Evolutionary conservation across 2,113 vertebrate species (phyloP).

Genomic region (Heptranchias perlo): DNA sequence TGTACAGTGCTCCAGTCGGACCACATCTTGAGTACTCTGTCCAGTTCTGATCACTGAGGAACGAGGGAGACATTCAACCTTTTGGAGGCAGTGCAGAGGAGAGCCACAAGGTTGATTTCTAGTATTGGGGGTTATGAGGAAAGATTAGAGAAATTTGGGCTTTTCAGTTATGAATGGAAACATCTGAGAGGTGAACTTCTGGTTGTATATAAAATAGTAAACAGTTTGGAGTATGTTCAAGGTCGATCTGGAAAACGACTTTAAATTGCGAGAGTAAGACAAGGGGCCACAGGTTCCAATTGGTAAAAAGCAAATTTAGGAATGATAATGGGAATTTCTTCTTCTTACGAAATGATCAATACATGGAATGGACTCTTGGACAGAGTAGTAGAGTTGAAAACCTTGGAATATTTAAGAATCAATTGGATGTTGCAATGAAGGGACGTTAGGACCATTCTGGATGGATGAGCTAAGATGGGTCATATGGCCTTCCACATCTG

Average conservation of each 20-base stretch:
- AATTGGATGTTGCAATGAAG: not conserved
- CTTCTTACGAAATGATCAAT: not conserved
- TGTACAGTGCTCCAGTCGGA: not conserved
- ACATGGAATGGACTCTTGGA: not conserved
- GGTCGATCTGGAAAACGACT: not conserved
- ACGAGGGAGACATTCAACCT: not conserved
- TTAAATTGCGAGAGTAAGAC: not conserved
- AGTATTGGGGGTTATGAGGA: not conserved
- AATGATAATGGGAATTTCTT: not conserved
- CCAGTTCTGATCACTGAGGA: not conserved
- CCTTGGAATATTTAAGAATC: not conserved
- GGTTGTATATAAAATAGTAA: not conserved
- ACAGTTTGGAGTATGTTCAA: not conserved
- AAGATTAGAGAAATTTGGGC: no score
- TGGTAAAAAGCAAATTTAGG: not conserved
- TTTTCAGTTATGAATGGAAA: no score
- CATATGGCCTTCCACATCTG: not conserved
- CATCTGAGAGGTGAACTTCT: not conserved
- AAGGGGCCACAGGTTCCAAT: not conserved
- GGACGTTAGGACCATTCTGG: not conserved
- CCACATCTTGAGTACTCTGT: not conserved
- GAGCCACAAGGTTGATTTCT: not conserved
- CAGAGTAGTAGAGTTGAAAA: not conserved
- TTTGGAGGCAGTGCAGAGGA: not conserved
- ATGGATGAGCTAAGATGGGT: not conserved